A percentile compares a stretch with the other conserved stretches of the same genome.
Evolutionary conservation across 1,140 invertebrate species (phyloP).

Genomic region (Diorhabda sublineata): DNA sequence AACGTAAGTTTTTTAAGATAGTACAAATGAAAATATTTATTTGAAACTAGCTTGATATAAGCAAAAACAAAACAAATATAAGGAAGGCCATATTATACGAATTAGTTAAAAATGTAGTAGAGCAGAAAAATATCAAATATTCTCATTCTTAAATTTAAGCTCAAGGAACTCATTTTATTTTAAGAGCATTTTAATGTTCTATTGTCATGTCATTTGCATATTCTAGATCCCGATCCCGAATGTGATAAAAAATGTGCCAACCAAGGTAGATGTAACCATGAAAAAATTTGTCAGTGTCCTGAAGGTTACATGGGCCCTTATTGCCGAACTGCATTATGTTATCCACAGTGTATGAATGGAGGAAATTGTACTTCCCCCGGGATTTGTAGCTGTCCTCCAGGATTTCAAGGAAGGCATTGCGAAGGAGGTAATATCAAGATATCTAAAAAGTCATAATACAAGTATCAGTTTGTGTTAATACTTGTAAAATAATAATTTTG

Average conservation of each 20-base stretch:
- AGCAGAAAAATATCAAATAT: too few species aligned
- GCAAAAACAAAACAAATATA: too few species aligned
- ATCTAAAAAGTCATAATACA: too few species aligned
- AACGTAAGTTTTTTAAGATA: background rate
- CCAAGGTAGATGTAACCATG: slow-evolving; percentile 73
- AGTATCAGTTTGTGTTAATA: too few species aligned
- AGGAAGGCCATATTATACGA: slow-evolving; percentile 48
- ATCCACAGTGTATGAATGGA: slow-evolving; percentile 89
- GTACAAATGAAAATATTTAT: background rate
- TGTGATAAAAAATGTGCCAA: slow-evolving; percentile 82
- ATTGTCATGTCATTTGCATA: background rate
- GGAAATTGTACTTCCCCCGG: slow-evolving; percentile 86
- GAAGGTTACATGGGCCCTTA: slow-evolving; percentile 87
- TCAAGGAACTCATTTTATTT: too few species aligned
- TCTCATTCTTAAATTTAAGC: too few species aligned
- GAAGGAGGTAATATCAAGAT: slow-evolving; percentile 68
- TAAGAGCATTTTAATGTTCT: too few species aligned
- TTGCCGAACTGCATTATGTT: slow-evolving; percentile 83
- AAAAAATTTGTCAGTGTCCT: slow-evolving; percentile 80
- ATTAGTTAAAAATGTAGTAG: slow-evolving; percentile 63
- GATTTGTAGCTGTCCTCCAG: slow-evolving; percentile 77
- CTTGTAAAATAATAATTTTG: too few species aligned
- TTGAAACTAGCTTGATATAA: too few species aligned
- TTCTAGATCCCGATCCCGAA: slow-evolving; percentile 78
- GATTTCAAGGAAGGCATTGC: slow-evolving; percentile 87